Conservation (phyloP, 2,888 invertebrate species). For the Drosophila macrospina region DNA sequence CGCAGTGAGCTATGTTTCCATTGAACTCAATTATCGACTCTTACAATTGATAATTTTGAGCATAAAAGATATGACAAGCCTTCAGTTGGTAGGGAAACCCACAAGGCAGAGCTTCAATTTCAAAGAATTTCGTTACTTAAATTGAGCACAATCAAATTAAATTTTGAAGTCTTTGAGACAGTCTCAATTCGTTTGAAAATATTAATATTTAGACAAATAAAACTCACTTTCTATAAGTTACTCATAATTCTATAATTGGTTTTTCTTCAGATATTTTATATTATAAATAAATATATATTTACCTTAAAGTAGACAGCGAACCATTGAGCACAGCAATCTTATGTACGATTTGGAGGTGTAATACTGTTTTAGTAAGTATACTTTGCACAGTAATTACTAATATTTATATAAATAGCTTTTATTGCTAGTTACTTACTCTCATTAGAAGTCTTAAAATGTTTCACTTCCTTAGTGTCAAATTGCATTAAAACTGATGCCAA, state of each 20-base stretch:
- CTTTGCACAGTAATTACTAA: not conserved
- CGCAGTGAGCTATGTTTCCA: conserved; percentile 23
- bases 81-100: not conserved
- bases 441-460: conserved; percentile 40
- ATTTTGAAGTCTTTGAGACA: not conserved
- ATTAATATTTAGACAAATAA: no score
- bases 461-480: conserved; percentile 50
- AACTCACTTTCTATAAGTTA: no score
- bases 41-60: conserved; percentile 53
- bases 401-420: not conserved
- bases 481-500: conserved; percentile 53
- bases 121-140: not conserved
- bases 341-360: not conserved
- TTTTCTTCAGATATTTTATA: no score
- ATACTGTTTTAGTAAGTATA: not conserved
- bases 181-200: not conserved
- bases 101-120: not conserved
- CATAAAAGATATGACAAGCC: conserved; percentile 23
- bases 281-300: no score
- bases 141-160: not conserved
- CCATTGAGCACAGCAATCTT: not conserved
- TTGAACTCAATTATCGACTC: conserved; percentile 61
- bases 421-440: not conserved
- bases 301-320: no score
- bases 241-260: no score